Evolutionary conservation across 2,888 invertebrate genomes (phyloP).

Genomic region (Aphidoletes aphidimyza): DNA sequence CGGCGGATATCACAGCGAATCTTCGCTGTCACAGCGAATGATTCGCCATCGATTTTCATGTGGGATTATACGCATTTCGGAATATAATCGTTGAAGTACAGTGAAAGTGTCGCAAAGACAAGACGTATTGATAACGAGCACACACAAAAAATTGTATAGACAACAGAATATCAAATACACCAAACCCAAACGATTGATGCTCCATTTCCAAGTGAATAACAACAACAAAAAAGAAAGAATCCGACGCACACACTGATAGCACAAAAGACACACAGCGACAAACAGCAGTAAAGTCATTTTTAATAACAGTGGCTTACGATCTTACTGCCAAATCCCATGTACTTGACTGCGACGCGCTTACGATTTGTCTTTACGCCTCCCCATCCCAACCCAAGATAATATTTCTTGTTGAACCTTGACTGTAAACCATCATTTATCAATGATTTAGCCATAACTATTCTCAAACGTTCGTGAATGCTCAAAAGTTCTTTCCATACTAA

Average conservation of each 20-base stretch:
- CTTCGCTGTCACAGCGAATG: no score
- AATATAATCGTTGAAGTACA: no score
- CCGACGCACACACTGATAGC: no score
- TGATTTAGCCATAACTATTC: slow-evolving; percentile 13
- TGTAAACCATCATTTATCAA: slow-evolving; percentile 42
- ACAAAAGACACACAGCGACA: neutral
- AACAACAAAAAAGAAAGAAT: neutral
- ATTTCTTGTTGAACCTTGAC: slow-evolving; percentile 51
- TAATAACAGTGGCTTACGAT: slow-evolving; percentile 20
- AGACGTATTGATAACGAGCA: no score
- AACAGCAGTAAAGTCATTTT: slow-evolving; percentile 6
- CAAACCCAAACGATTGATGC: neutral
- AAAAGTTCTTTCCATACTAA: no score
- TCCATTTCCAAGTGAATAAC: slow-evolving; percentile 1
- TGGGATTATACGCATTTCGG: no score
- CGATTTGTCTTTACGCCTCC: slow-evolving; percentile 35
- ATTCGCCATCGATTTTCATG: no score
- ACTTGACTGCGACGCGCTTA: neutral
- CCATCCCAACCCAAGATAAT: slow-evolving; percentile 51
- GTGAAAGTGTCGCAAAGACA: no score
- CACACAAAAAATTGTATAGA: no score
- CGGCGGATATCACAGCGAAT: no score
- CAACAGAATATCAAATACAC: neutral
- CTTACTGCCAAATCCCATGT: neutral
- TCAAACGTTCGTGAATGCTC: neutral